These are phyloP conservation scores for Apogon talboti DNA, from an alignment of 2,797 vertebrate species.

Conservation along the genomic window DNA sequence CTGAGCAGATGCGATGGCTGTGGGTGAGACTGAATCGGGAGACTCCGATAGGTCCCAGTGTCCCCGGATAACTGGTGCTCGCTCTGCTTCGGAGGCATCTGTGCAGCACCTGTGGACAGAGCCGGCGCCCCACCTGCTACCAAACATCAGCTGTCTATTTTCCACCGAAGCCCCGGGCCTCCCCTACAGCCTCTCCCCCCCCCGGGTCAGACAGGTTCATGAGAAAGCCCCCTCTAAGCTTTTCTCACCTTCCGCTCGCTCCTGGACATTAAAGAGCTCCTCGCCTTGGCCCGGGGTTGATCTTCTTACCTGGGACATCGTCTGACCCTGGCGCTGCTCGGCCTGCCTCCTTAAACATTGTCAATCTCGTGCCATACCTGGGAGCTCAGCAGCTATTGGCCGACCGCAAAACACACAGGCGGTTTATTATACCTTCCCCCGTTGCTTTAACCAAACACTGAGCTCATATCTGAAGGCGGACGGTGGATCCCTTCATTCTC, in stretches of 20 bases:
- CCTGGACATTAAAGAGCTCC: slow-evolving; percentile 78
- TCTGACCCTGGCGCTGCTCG: slow-evolving; percentile 69
- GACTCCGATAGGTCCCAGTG: slow-evolving; percentile 70
- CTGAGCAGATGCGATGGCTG: slow-evolving; percentile 86
- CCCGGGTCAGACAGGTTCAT: slow-evolving; percentile 77
- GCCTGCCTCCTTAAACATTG: slow-evolving; percentile 72
- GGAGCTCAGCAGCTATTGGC: slow-evolving; percentile 66
- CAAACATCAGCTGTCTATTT: slow-evolving; percentile 72
- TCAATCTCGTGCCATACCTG: slow-evolving; percentile 70
- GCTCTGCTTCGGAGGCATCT: slow-evolving; percentile 81
- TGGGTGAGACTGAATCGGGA: slow-evolving; percentile 72
- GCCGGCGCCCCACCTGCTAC: slow-evolving; percentile 67
- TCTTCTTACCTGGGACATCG: slow-evolving; percentile 74
- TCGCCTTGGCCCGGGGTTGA: slow-evolving; percentile 66
- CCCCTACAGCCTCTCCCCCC: slow-evolving; percentile 60
- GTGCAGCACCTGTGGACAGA: slow-evolving; percentile 85
- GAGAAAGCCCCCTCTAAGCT: slow-evolving; percentile 78
- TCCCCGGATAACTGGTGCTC: slow-evolving; percentile 76
- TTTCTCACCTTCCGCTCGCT: slow-evolving; percentile 86
- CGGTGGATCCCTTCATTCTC: slow-evolving; percentile 67
- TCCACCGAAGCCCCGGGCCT: slow-evolving; percentile 52
- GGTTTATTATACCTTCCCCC: slow-evolving; percentile 70
- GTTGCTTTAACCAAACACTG: slow-evolving; percentile 72
- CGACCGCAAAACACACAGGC: slow-evolving; percentile 65
- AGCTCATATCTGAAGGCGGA: slow-evolving; percentile 69